Evolutionary conservation across 1,140 invertebrate genomes (phyloP), one percentile per base, ranked within the genome.

Genomic region (Paramacrobiotus metropolitanus): DNA sequence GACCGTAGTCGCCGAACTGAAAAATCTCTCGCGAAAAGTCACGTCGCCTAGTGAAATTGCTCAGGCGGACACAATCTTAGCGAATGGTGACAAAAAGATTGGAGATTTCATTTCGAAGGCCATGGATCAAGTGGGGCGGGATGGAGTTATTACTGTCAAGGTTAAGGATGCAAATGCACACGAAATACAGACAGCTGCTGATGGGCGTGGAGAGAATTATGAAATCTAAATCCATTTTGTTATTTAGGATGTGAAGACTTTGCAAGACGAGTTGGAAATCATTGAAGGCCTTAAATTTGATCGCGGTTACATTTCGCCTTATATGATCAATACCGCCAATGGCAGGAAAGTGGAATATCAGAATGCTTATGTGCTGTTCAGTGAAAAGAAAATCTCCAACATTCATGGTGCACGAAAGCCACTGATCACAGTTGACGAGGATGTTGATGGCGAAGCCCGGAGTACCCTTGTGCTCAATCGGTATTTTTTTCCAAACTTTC

Each of bases 271-370:
- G 75, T 75, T 99, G 4, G 94, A 98, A 77, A 78, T 94, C 24
- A 98, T 97, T 73, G 94, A 98, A 76, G 95, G 95, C 67, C 92
- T 99, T 89, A 98, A 98, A 75, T 97, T 99, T 74, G 95, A 99
- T 71, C 80, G 95, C 66, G 95, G 95, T 63, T 99, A 97, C 74
- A 98, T 99, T 74, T 99, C 95, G 55, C 94, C 95, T 28, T 99
- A 99, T 72, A 99, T 99, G 75, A 98, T 99, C 68, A 99, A 98
- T 74, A 87, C 90, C 1, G 79, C 86, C 1, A 99, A 99, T 79
- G 80, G 76, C 67, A 69, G 65, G 21, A 97, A 97, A 77, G 88
- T 94, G 62, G 95, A 99, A 77, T 99, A 91, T 72, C 89, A 98
- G 75, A 92, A 99, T 76, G 86, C 87, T 31, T 75, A 98, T 18